Percentiles rank a stretch among this genome's conserved stretches.
Evolutionary conservation across 1,140 invertebrate species (phyloP).

Genomic region (Cyphomyrmex costatus): DNA sequence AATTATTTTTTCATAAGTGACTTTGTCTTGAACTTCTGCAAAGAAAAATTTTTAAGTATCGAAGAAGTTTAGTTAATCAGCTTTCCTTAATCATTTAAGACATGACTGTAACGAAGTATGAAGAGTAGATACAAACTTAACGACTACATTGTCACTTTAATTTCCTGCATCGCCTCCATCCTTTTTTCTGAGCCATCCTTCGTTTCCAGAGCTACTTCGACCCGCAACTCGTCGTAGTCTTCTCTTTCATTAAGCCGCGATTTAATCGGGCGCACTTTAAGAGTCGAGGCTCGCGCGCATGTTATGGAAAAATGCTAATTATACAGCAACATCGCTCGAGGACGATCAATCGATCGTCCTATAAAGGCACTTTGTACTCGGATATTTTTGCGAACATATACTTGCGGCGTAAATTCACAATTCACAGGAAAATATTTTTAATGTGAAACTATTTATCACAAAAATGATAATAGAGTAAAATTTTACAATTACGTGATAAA

Average conservation of each 20-base stretch:
- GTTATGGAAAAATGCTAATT: slow-evolving; percentile 60
- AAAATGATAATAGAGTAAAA: neutral
- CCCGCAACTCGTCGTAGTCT: slow-evolving; percentile 16
- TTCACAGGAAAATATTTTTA: slow-evolving; percentile 7
- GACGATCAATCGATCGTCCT: slow-evolving; percentile 44
- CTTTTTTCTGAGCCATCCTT: neutral
- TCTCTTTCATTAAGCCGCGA: slow-evolving; percentile 61
- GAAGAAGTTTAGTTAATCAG: neutral
- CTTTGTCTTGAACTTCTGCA: neutral
- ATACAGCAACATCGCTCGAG: slow-evolving; percentile 43
- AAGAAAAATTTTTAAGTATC: neutral
- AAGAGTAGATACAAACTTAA: slow-evolving; percentile 28
- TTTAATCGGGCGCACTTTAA: slow-evolving; percentile 55
- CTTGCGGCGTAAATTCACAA: neutral
- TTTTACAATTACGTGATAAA: neutral
- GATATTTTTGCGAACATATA: neutral
- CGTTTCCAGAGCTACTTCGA: slow-evolving; percentile 21
- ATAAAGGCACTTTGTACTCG: slow-evolving; percentile 33
- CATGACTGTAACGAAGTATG: neutral
- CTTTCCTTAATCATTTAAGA: neutral
- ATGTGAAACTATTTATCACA: neutral
- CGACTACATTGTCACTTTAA: slow-evolving; percentile 18
- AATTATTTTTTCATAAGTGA: neutral
- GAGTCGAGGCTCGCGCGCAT: slow-evolving; percentile 26
- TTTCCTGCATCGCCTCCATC: slow-evolving; percentile 20